Base-by-base conservation (phyloP, 2,888 invertebrate species). In the Penaeus monodon region DNA sequence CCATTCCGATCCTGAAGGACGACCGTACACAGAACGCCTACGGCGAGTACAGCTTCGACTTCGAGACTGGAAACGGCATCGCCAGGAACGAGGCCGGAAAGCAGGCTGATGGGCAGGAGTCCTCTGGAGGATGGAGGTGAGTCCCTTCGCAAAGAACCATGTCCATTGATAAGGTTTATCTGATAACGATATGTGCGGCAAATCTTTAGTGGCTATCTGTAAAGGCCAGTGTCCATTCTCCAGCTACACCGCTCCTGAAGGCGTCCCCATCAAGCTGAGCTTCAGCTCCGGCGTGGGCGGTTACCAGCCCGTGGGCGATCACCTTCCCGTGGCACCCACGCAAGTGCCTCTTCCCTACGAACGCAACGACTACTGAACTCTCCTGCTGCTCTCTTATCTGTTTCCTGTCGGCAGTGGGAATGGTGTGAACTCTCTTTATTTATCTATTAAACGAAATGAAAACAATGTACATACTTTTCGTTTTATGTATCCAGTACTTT, bases 221-320 rank as follows among this genome's bases (percentile, higher is more conserved):
- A 29, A 27, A 70, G 1, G n/a, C 70, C 24, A n/a, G 0, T 70
- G n/a, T 29, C 22, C 22, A n/a, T n/a, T 70, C 14, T 70, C 70
- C 70, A 70, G 70, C 27, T 70, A 70, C 70, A 70, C 70, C 70
- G 70, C 70, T 70, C 70, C 70, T 17, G 70, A 70, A 29, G 70
- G 70, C n/a, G 6, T 29, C n/a, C 27, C 29, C 70, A 70, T 70
- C 70, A 29, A 27, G n/a, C 70, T 70, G 12, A 70, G 17, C 70
- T 70, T 70, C 70, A 70, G n/a, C 29, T 27, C 70, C 22, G 70
- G 27, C 14, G 70, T 22, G 14, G 70, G 70, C n/a, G 70, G 70
- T 14, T 70, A 70, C 70, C 27, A 29, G 27, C 70, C 70, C 14
- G 70, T 70, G 2, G 70, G 70, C n/a, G 70, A 70, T 20, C 70